Evolutionary conservation across 2,888 invertebrate genomes (phyloP).

Genomic region (Pseudococcus viburni): DNA sequence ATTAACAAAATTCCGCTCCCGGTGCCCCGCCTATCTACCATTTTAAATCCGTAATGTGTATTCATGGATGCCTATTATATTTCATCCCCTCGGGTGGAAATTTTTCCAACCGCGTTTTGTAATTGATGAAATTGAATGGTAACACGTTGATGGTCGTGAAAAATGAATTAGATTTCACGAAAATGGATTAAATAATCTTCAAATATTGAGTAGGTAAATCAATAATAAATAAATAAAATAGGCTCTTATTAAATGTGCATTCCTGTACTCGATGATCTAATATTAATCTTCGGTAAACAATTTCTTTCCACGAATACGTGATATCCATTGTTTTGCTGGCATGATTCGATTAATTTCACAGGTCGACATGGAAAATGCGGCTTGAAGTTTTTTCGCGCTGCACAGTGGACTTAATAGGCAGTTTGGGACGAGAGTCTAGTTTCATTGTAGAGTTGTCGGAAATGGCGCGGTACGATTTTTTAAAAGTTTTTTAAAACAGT

Average conservation of each 20-base stretch:
- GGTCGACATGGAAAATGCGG: too few relatives aligned
- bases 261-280: too few relatives aligned
- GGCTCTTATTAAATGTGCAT: too few relatives aligned
- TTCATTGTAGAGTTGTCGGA: too few relatives aligned
- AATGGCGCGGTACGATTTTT: too few relatives aligned
- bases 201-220: neutral
- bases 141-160: neutral
- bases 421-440: too few relatives aligned
- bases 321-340: neutral
- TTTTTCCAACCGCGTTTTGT: neutral
- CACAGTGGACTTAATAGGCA: too few relatives aligned
- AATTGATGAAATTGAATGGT: neutral
- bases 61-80: slow-evolving; percentile 4
- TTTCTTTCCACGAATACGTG: neutral
- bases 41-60: neutral
- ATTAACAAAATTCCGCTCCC: slow-evolving; percentile 22
- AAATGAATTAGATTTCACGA: neutral
- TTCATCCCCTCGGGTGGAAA: neutral
- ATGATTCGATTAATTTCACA: neutral
- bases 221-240: neutral
- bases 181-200: neutral
- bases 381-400: too few relatives aligned
- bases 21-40: neutral
- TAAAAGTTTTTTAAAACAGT: too few relatives aligned
- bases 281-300: too few relatives aligned